These are phyloP conservation scores for Cotesia chilonis DNA, from an alignment of 1,140 invertebrate genomes.

Conservation along the genomic window DNA sequence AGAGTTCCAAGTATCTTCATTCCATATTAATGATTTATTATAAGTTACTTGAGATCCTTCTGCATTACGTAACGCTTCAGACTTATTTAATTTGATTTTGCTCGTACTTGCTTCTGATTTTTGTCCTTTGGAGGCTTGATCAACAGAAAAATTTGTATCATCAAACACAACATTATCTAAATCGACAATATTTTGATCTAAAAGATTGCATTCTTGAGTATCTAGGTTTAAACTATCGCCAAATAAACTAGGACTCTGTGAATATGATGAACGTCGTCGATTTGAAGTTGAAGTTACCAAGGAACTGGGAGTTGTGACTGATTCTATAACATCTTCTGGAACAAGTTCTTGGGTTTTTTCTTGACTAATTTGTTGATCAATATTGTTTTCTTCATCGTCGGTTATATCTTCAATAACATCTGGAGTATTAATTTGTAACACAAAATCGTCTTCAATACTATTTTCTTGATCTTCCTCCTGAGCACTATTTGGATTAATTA, in stretches of 20 bases:
- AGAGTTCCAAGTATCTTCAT: conserved; percentile 56
- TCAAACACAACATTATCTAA: conserved; percentile 47
- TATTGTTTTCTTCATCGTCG: background rate
- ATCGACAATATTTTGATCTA: conserved; percentile 59
- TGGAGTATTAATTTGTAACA: background rate
- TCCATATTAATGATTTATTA: conserved; percentile 46
- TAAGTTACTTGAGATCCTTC: conserved; percentile 11
- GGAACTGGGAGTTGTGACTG: background rate
- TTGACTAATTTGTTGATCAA: conserved; percentile 1
- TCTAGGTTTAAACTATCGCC: conserved; percentile 59
- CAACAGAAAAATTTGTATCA: conserved; percentile 34
- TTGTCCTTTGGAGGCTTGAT: conserved; percentile 7
- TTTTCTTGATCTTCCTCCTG: background rate
- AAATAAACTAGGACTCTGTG: conserved; percentile 56
- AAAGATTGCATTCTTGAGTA: conserved; percentile 54
- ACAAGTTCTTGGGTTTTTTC: background rate
- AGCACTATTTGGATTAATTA: background rate
- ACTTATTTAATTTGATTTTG: background rate
- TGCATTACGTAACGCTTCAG: conserved; percentile 10
- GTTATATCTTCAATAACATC: background rate
- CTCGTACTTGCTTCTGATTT: background rate
- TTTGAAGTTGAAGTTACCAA: conserved; percentile 7
- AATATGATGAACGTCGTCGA: conserved; percentile 19
- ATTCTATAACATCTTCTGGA: background rate
- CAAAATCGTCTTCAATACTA: background rate